A percentile compares a stretch with the other conserved stretches of the same genome.
phyloP scores from a whole-genome alignment of 1,140 invertebrate genomes.

The Cheumatopsyche charites region DNA sequence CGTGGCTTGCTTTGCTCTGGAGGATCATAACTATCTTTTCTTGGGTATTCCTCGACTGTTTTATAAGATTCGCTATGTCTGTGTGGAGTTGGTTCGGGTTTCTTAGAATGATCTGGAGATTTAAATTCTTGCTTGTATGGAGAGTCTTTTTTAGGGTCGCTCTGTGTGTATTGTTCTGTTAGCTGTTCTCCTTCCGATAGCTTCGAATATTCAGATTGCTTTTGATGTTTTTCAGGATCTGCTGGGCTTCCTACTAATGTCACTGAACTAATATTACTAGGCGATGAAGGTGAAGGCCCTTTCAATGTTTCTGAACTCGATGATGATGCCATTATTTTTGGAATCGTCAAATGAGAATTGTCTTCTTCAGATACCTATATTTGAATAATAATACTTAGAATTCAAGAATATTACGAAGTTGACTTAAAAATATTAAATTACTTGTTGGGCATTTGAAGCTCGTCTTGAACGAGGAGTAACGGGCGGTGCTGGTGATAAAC shows the following conservation, averaged over 20 bases:
- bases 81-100: slow-evolving; percentile 6
- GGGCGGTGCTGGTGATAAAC: slow-evolving; percentile 46
- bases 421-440: slow-evolving; percentile 50
- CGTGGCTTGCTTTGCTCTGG: slow-evolving; percentile 31
- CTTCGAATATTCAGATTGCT: slow-evolving; percentile 41
- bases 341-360: slow-evolving; percentile 67
- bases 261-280: slow-evolving; percentile 73
- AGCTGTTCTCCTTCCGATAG: slow-evolving; percentile 13
- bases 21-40: slow-evolving; percentile 33
- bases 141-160: slow-evolving; percentile 1
- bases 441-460: slow-evolving; percentile 53
- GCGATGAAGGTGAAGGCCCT: slow-evolving; percentile 69
- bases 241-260: slow-evolving; percentile 69
- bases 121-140: slow-evolving; percentile 24
- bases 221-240: slow-evolving; percentile 47
- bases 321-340: slow-evolving; percentile 71
- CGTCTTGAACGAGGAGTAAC: slow-evolving; percentile 38
- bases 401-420: slow-evolving; percentile 2
- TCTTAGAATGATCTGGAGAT: slow-evolving; percentile 40
- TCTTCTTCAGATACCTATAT: slow-evolving; percentile 58
- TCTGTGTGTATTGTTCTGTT: neutral
- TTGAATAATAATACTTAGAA: too few relatives aligned
- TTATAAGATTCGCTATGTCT: neutral
- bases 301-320: slow-evolving; percentile 77
- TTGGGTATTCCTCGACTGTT: slow-evolving; percentile 25